Evolutionary conservation across 2,797 vertebrate species (phyloP), one percentile per base, ranked within the genome.

Genomic region (Sebastes glaucus): DNA sequence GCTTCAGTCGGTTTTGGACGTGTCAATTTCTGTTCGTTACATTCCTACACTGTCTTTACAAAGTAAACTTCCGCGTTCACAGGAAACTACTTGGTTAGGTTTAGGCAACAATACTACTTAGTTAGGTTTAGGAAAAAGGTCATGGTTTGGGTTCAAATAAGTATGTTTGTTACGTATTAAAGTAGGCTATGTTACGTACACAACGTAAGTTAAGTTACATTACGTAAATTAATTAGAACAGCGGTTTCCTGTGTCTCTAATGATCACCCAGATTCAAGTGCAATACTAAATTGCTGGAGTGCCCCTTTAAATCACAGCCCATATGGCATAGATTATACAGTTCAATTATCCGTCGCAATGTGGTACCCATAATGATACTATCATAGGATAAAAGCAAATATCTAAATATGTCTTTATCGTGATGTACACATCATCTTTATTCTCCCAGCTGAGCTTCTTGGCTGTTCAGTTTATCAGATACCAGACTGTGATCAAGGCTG

Each of bases 221-320:
- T 42, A 3, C 0, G 38, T 3, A 46, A 46, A 46, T 46, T 0
- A 46, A 42, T 42, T 42, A 42, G 0, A 42, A 16, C 38, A 42
- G 38, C 2, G 5, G 38, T 42, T 0, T 42, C 0, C 38, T 42
- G 38, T 42, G 38, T n/a, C 52, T 53, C 57, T 10, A 20, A 32
- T 32, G 60, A 62, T 20, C 55, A 13, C 5, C 27, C 27, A 30
- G 57, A n/a, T 67, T 67, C 3, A 70, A 14, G 6, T 28, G 35
- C 23, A 59, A 18, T 3, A 5, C 28, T 56, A 35, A n/a, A 63
- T 11, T 60, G 3, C 11, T 52, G 61, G 16, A 6, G 13, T 23
- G 38, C 11, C 28, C 59, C 59, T 20, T 65, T 46, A 7, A n/a
- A 28, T 28, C 42, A 74, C 22, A 33, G 16, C 32, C 35, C 64